These are phyloP conservation scores for Eristalis arbustorum DNA, from an alignment of 2,888 invertebrate genomes.

Conservation along the genomic window DNA sequence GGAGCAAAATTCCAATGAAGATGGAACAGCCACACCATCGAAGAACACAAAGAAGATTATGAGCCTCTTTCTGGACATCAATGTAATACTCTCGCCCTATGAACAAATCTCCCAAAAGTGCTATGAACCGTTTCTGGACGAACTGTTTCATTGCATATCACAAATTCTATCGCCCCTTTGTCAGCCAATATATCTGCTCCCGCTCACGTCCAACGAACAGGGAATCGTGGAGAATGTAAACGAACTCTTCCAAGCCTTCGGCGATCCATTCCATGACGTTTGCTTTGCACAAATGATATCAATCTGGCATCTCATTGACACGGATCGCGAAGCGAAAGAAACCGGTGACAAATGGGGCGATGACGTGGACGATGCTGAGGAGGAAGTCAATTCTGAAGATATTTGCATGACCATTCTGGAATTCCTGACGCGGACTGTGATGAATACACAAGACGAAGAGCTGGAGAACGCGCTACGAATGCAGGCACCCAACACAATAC, in stretches of 20 bases:
- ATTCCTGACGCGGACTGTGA: conserved; percentile 73
- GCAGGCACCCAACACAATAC: conserved; percentile 69
- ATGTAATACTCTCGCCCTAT: conserved; percentile 78
- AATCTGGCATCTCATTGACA: conserved; percentile 75
- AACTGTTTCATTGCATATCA: conserved; percentile 76
- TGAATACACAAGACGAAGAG: conserved; percentile 71
- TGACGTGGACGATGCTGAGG: conserved; percentile 54
- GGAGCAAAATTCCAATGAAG: conserved; percentile 60
- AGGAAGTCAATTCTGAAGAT: conserved; percentile 73
- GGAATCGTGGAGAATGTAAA: conserved; percentile 78
- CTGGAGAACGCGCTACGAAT: conserved; percentile 67
- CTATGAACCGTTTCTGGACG: conserved; percentile 73
- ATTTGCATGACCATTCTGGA: conserved; percentile 74
- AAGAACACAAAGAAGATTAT: conserved; percentile 77
- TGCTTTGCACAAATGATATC: conserved; percentile 75
- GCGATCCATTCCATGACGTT: conserved; percentile 77
- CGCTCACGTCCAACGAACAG: conserved; percentile 76
- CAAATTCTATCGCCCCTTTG: conserved; percentile 77
- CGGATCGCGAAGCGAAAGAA: conserved; percentile 70
- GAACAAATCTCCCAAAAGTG: conserved; percentile 74
- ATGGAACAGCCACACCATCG: conserved; percentile 72
- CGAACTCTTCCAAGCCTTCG: conserved; percentile 77
- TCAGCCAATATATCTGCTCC: conserved; percentile 75
- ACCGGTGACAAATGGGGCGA: conserved; percentile 61
- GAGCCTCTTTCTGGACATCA: conserved; percentile 79